Evolutionary conservation across 2,888 invertebrate genomes (phyloP).

Genomic region (Dynastes maya): DNA sequence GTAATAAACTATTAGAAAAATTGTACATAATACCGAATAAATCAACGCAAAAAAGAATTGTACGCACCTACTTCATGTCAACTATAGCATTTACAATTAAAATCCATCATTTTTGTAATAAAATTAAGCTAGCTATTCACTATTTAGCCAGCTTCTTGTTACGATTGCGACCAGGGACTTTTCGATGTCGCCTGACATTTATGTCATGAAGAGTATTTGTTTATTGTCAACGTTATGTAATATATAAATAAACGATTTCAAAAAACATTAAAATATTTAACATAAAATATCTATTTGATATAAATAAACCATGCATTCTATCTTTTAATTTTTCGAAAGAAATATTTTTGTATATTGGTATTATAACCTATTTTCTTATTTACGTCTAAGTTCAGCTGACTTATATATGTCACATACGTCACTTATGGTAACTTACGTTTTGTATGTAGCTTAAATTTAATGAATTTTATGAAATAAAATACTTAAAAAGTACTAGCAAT

Average conservation of each 20-base stretch:
- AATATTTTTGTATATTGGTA: conserved; percentile 11
- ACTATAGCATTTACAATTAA: conserved; percentile 34
- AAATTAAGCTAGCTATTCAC: conserved; percentile 40
- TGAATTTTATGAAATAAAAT: background rate
- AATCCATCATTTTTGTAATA: conserved; percentile 43
- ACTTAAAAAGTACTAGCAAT: background rate
- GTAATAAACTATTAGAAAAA: background rate
- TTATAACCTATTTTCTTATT: conserved; percentile 17
- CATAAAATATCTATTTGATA: too few species aligned
- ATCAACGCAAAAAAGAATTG: background rate
- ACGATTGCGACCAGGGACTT: conserved; percentile 40
- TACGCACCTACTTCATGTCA: conserved; percentile 46
- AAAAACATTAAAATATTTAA: background rate
- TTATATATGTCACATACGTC: background rate
- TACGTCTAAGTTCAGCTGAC: background rate
- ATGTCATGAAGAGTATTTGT: conserved; percentile 1
- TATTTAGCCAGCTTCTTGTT: conserved; percentile 45
- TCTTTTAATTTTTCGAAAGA: conserved; percentile 1
- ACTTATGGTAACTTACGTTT: background rate
- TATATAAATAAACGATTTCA: background rate
- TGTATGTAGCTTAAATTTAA: background rate
- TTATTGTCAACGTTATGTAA: conserved; percentile 2
- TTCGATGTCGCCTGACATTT: conserved; percentile 34
- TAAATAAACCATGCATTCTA: background rate
- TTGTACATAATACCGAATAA: background rate